Percentiles rank a stretch among this genome's conserved stretches.
Conservation (phyloP, 1,140 invertebrate species). For the Octopus bimaculoides region DNA sequence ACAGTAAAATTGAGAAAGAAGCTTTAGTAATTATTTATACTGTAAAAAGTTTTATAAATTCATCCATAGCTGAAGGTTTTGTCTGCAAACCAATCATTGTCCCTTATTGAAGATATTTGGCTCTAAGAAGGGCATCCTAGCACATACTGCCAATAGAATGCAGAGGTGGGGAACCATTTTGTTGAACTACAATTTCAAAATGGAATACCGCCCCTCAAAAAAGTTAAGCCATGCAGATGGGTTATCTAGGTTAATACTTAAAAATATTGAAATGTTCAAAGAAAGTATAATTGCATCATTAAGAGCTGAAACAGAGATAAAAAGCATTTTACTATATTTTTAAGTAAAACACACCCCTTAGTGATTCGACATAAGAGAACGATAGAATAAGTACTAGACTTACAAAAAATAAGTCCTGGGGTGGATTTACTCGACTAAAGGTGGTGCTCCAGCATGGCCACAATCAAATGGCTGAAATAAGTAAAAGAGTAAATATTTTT, state of each 20-base stretch:
- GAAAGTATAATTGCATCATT: background rate
- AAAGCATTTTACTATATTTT: background rate
- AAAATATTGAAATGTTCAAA: background rate
- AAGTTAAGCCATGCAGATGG: background rate
- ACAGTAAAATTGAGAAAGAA: no score
- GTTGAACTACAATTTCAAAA: background rate
- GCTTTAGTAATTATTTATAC: background rate
- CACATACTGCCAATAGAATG: background rate
- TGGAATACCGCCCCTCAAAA: background rate
- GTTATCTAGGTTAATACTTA: background rate
- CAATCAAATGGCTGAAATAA: no score
- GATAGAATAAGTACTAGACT: no score
- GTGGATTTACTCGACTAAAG: no score
- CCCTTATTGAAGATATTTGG: background rate
- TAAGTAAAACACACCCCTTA: no score
- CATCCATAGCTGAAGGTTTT: background rate
- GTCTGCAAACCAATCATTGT: background rate
- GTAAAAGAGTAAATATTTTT: no score
- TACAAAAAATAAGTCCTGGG: no score
- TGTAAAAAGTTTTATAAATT: background rate
- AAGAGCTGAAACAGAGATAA: background rate
- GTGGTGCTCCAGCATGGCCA: no score
- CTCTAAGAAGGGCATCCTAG: background rate
- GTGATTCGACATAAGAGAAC: no score
- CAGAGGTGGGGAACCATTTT: background rate